Base-by-base conservation (phyloP, 2,797 vertebrate species). In the Kryptopterus vitreolus region DNA sequence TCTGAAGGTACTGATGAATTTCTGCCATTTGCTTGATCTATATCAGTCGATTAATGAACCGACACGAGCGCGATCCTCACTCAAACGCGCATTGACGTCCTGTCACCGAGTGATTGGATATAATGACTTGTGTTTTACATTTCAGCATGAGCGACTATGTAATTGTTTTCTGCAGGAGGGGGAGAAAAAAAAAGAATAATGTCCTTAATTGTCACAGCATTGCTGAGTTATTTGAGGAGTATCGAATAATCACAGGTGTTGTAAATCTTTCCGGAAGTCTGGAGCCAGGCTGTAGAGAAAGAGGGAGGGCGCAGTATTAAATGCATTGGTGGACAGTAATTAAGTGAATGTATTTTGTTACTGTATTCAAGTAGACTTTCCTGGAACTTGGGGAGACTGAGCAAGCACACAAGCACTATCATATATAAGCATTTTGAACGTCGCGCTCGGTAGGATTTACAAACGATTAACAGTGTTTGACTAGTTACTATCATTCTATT, bases 91-190 rank as follows among this genome's bases (percentile, higher is more conserved):
- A 76, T 50, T 62, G 74, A 76, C 58, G 43, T 76, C 50, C 74
- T 48, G 50, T 52, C 43, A 50, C 24, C n/a, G 74, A 22, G 11
- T 31, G 26, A 50, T 76, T 62, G 74, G 74, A 76, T 62, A 62
- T 43, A 63, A 50, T 63, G 62, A 76, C 26, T 63, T 58, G 43
- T 76, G 74, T 62, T 76, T n/a, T 62, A 76, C 43, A 62, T 62
- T 63, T 52, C 43, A 62, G 58, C 58, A 62, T 76, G 58, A 62
- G 43, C 33, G 74, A 22, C 58, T 18, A 10, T 50, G 43, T 76
- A 76, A 76, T 76, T 76, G 58, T 76, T 76, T 76, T 85, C 80
- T 66, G 38, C 52, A 52, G 24, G 22, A n/a, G 74, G 24, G 22
- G 15, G 74, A 62, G 31, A 63, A 50, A 76, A 33, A 76, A 33